Base-by-base conservation (phyloP, 2,797 vertebrate species). In the Gymnoscopelus braueri region DNA sequence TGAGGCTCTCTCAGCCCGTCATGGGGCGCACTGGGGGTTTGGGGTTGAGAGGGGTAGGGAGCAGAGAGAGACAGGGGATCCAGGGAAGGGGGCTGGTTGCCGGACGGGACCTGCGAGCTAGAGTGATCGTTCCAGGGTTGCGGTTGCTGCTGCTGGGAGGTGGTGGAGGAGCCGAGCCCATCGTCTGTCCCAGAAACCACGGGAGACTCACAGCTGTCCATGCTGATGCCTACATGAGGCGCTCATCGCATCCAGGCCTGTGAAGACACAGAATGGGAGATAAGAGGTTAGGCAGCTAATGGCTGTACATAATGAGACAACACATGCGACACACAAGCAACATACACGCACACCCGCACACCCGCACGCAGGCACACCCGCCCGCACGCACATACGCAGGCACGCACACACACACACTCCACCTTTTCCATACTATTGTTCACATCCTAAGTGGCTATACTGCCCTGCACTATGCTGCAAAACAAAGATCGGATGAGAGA, bases 191-290 rank as follows among this genome's bases (percentile, higher is more conserved):
- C 98, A 93, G 97, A 96, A 96, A 98, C 94, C 94, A 96, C 95
- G 83, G 97, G 96, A 94, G 96, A 97, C 96, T 99, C 98, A 99
- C 98, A 98, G 97, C 96, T 96, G 96, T 99, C 98, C 98, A 99
- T 99, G 96, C 95, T 95, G 95, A 96, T 95, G 96, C 95, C 95
- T 95, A 97, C 95, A 95, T 94, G 95, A 96, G 97, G 97, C 94
- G 92, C 94, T 98, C 98, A 99, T 99, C 92, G 98, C 97, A 98
- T 96, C 97, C 95, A 95, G 93, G 97, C 96, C 98, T 99, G 92
- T 56, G 84, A 77, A 86, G 72, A 90, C 71, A 89, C 49, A 88
- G 56, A 63, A 19, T 71, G 75, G 73, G 19, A 69, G 39, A 75
- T 70, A 74, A 79, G 61, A 82, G 68, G 78, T 92, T 88, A 92